Base-by-base conservation (phyloP, 2,888 invertebrate genomes). In the Drosophila picticornis region DNA sequence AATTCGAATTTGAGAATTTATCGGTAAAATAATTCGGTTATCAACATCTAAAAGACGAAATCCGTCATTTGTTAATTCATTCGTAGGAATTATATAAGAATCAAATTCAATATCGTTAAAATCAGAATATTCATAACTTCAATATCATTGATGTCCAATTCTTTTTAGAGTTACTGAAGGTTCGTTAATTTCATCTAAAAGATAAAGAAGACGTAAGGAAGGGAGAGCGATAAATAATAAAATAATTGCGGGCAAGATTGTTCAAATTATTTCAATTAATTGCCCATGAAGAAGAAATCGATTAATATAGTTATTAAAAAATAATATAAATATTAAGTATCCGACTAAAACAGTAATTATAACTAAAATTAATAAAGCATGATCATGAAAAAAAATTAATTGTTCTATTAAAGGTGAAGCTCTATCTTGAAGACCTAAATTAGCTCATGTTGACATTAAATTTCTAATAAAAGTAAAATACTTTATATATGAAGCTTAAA, bases 401-500 rank as follows among this genome's bases (percentile, higher is more conserved):
- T 95, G 95, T 95, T 95, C 95, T 94, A 96, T 96, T 93, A 95
- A 91, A 46, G 95, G 95, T 0, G 95, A 95, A 53, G 94, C 93
- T 83, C 94, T 93, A 93, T 96, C 94, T 95, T 95, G 95, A 75
- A 95, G 91, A 71, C 93, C 93, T 81, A 95, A 84, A 87, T 94
- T 94, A 79, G 94, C 94, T 94, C 95, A 95, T 84, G 94, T 94
- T 93, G 94, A 93, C 93, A 95, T 94, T 88, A 66, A 46, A 92
- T 62, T 80, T 95, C 94, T 95, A 94, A 95, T 94, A 94, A 95
- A 95, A 94, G 94, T 93, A 90, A 93, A 88, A 91, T 92, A 93
- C 94, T 95, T 95, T 95, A 95, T 95, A 93, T 94, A 94, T 95
- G 95, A 93, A 94, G 94, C 94, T 95, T 95, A 95, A 95, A 94